These are phyloP conservation scores for Pachyseris speciosa DNA, from an alignment of 64 coral and sea anemone species.

Conservation along the genomic window DNA sequence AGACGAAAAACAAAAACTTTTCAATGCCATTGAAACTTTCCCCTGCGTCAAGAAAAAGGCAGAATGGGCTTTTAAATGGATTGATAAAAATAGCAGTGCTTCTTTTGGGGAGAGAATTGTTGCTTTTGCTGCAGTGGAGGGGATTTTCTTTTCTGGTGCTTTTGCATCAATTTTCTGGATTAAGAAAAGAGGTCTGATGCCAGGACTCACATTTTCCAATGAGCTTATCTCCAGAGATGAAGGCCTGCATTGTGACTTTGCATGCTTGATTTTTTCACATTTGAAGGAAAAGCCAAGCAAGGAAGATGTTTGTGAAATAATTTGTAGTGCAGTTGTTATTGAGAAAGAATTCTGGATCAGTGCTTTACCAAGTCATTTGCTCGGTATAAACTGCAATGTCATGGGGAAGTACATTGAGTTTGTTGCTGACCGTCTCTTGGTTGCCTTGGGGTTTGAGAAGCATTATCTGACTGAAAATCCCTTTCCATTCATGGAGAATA, in stretches of 20 bases:
- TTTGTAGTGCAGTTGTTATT: conserved; percentile 74
- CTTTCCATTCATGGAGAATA: conserved; percentile 93
- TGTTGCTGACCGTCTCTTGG: conserved; percentile 83
- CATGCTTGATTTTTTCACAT: conserved; percentile 85
- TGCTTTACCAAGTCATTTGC: conserved; percentile 66
- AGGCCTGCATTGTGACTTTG: conserved; percentile 96
- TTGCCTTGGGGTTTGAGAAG: conserved; percentile 68
- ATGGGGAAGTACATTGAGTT: conserved; percentile 91
- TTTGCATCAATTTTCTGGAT: conserved; percentile 92
- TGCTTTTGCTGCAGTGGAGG: conserved; percentile 87
- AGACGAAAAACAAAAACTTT: conserved; percentile 75
- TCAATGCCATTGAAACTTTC: conserved; percentile 84
- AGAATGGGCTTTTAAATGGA: conserved; percentile 82
- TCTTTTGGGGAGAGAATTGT: conserved; percentile 84
- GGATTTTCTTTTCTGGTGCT: conserved; percentile 82
- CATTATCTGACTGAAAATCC: conserved; percentile 75
- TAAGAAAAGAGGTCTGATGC: conserved; percentile 82
- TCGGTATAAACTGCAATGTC: conserved; percentile 86
- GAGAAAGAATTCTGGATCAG: conserved; percentile 87
- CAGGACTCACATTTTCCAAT: conserved; percentile 88
- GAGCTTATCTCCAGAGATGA: conserved; percentile 94
- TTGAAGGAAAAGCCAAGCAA: conserved; percentile 69
- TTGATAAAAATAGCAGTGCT: conserved; percentile 43
- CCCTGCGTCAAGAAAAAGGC: conserved; percentile 82
- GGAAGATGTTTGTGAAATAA: conserved; percentile 70